A percentile compares a stretch with the other conserved stretches of the same genome.
Evolutionary conservation across 2,797 vertebrate genomes (phyloP).

Genomic region (Lacerta bilineata): DNA sequence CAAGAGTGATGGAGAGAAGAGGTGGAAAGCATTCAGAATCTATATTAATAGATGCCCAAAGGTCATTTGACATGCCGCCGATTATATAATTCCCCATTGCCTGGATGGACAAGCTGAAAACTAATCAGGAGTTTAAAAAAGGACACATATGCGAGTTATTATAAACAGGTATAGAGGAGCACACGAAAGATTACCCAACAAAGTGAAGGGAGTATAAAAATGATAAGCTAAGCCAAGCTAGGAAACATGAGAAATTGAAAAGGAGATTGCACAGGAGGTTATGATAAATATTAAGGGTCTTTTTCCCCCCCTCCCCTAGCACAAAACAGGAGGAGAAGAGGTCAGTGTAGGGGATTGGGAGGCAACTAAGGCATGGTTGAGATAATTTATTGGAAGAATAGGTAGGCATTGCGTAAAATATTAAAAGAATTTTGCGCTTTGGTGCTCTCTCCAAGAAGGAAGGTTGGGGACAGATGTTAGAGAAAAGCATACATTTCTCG

Average conservation of each 20-base stretch:
- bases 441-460: conserved; percentile 56
- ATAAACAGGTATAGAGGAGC: conserved; percentile 61
- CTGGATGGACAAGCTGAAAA: conserved; percentile 58
- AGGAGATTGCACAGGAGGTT: conserved; percentile 60
- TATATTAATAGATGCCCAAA: conserved; percentile 73
- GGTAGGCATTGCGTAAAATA: conserved; percentile 63
- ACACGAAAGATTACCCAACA: conserved; percentile 70
- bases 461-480: conserved; percentile 60
- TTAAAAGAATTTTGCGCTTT: conserved; percentile 57
- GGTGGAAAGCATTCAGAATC: conserved; percentile 69
- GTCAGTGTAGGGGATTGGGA: conserved; percentile 61
- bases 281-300: conserved; percentile 68
- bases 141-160: conserved; percentile 62
- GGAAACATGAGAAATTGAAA: conserved; percentile 53
- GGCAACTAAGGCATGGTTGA: conserved; percentile 61
- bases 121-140: conserved; percentile 73
- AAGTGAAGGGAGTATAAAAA: conserved; percentile 72
- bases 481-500: conserved; percentile 64
- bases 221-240: conserved; percentile 73
- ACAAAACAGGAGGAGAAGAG: conserved; percentile 36
- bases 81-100: conserved; percentile 59
- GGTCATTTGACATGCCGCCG: conserved; percentile 68
- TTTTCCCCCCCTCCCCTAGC: conserved; percentile 62
- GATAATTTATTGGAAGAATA: conserved; percentile 68
- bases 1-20: conserved; percentile 52